These are phyloP conservation scores for Pseudochaenichthys georgianus DNA, from an alignment of 2,797 vertebrate species.

Conservation along the genomic window DNA sequence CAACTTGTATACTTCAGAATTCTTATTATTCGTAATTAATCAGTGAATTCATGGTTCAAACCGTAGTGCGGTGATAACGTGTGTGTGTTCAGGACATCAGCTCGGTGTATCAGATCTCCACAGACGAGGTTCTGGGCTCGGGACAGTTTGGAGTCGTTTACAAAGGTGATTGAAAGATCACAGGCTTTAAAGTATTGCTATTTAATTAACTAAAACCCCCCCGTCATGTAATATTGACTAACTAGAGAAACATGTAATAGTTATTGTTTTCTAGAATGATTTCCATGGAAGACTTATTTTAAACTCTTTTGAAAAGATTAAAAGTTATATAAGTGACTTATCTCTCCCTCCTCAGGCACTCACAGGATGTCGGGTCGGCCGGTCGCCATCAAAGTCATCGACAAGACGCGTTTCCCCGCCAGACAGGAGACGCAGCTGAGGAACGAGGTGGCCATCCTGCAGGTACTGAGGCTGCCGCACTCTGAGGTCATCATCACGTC, in stretches of 20 bases:
- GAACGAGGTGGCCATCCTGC: slow-evolving; percentile 83
- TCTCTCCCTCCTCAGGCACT: slow-evolving; percentile 65
- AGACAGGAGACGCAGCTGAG: slow-evolving; percentile 81
- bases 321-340: no score
- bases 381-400: slow-evolving; percentile 85
- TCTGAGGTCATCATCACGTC: rapidly evolving
- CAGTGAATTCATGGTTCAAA: neutral
- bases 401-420: slow-evolving; percentile 83
- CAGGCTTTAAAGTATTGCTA: no score
- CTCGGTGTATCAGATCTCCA: slow-evolving; percentile 83
- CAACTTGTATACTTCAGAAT: neutral
- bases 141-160: slow-evolving; percentile 88
- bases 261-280: neutral
- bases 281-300: neutral
- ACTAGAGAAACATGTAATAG: no score
- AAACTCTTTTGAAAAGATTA: no score
- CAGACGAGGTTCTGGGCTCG: slow-evolving; percentile 85
- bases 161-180: slow-evolving; percentile 63
- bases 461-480: slow-evolving; percentile 55
- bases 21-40: no score
- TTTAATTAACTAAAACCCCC: no score
- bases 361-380: slow-evolving; percentile 77
- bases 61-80: neutral
- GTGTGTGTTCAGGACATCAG: slow-evolving; percentile 78
- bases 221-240: no score